Evolutionary conservation across 1,140 invertebrate species (phyloP).

Genomic region (Hermetia illucens): DNA sequence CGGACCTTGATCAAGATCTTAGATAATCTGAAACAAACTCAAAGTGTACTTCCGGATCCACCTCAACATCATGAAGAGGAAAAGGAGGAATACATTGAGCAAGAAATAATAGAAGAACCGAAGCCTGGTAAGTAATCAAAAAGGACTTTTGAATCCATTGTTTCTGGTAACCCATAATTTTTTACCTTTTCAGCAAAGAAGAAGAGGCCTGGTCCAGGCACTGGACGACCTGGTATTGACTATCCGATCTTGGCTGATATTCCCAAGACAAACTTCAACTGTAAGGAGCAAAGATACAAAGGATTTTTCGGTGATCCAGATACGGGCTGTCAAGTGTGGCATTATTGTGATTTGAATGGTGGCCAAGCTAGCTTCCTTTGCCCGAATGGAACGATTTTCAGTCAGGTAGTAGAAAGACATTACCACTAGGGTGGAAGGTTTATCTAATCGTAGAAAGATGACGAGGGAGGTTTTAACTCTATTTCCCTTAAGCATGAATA

Average conservation of each 20-base stretch:
- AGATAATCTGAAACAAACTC: slow-evolving; percentile 42
- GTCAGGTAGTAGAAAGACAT: slow-evolving; percentile 59
- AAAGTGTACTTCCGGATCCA: slow-evolving; percentile 27
- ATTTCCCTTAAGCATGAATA: too few species aligned
- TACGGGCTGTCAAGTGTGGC: slow-evolving; percentile 79
- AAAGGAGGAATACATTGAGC: slow-evolving; percentile 20
- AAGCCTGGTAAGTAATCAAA: too few species aligned
- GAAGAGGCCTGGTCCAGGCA: slow-evolving; percentile 38
- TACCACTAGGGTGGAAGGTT: too few species aligned
- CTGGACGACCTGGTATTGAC: slow-evolving; percentile 64
- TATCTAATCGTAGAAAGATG: too few species aligned
- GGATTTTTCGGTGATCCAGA: slow-evolving; percentile 82
- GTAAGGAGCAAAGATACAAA: slow-evolving; percentile 72
- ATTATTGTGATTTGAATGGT: slow-evolving; percentile 82
- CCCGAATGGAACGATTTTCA: slow-evolving; percentile 84
- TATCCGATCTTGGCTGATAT: slow-evolving; percentile 66
- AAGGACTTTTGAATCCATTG: too few species aligned
- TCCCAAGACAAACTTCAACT: slow-evolving; percentile 64
- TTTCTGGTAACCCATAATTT: too few species aligned
- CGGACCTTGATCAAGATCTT: slow-evolving; percentile 57
- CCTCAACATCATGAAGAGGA: slow-evolving; percentile 25
- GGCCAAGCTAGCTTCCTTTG: slow-evolving; percentile 82
- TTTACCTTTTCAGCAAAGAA: too few species aligned
- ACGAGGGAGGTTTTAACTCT: too few species aligned
- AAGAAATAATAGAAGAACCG: too few species aligned